Conservation (phyloP, 2,113 vertebrate genomes). For the Porphyrio hochstetteri region DNA sequence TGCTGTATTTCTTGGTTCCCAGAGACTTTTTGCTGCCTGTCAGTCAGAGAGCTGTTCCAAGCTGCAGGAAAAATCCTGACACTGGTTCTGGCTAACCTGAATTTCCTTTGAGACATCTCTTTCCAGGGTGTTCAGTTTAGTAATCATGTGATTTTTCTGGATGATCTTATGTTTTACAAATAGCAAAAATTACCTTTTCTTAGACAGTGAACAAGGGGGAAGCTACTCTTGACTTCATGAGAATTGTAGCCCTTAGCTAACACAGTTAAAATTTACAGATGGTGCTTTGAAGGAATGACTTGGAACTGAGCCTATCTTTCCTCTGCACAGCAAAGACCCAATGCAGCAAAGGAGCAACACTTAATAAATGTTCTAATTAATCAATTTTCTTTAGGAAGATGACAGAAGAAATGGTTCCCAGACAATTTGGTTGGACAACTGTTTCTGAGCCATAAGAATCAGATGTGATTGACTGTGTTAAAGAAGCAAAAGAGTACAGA, state of each 20-base stretch:
- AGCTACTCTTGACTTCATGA: background rate
- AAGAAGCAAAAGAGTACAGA: background rate
- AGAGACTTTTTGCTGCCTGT: background rate
- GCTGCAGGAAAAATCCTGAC: background rate
- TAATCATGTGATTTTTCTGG: background rate
- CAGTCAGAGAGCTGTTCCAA: background rate
- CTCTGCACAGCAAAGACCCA: background rate
- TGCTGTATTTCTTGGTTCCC: background rate
- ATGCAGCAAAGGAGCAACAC: background rate
- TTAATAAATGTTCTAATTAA: slow-evolving; percentile 40
- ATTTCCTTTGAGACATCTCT: background rate
- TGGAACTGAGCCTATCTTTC: slow-evolving; percentile 36
- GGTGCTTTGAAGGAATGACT: background rate
- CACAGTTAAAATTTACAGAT: background rate
- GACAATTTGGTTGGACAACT: background rate
- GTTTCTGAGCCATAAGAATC: background rate
- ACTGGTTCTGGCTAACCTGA: background rate
- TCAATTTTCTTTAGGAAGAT: slow-evolving; percentile 10
- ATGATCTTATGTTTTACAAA: background rate
- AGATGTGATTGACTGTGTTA: background rate
- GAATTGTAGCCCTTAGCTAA: background rate
- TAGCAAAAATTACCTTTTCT: background rate
- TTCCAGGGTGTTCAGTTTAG: background rate
- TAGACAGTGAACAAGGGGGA: background rate
- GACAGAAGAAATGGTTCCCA: background rate